phyloP scores from a whole-genome alignment of 2,888 invertebrate genomes.

The Alentia gelatinosa region DNA sequence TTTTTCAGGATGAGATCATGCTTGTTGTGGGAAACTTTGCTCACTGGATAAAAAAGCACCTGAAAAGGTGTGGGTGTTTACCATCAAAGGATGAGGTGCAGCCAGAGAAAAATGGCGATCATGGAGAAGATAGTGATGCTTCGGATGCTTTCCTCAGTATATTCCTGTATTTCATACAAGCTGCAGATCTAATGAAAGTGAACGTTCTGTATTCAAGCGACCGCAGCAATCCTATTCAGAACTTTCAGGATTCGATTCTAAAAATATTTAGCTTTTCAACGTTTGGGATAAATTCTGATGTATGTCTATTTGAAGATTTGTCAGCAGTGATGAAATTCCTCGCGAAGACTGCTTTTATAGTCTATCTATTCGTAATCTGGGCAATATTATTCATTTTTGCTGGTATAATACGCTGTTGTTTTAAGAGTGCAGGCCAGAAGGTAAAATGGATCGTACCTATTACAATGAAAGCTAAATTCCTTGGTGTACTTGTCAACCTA shows the following conservation, averaged over 20 bases:
- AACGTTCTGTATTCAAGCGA: neutral
- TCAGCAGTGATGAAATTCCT: slow-evolving; percentile 24
- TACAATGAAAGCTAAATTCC: neutral
- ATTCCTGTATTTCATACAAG: slow-evolving; percentile 63
- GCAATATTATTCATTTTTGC: neutral
- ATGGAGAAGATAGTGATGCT: neutral
- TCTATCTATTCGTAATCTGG: neutral
- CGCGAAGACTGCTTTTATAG: neutral
- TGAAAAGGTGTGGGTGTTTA: neutral
- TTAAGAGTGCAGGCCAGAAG: neutral
- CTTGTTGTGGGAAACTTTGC: slow-evolving; percentile 2
- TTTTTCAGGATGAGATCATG: slow-evolving; percentile 58
- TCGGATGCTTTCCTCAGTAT: slow-evolving; percentile 55
- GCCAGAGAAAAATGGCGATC: neutral
- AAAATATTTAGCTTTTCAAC: slow-evolving; percentile 33
- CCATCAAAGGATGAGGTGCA: neutral
- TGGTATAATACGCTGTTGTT: neutral
- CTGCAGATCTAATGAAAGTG: slow-evolving; percentile 54
- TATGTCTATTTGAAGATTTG: slow-evolving; percentile 24
- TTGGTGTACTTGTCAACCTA: slow-evolving; percentile 24
- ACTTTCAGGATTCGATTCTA: neutral
- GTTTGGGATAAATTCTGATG: neutral
- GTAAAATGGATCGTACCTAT: neutral
- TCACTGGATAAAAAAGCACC: neutral
- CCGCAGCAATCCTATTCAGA: neutral